Evolutionary conservation across 2,797 vertebrate species (phyloP).

Genomic region (Okamejei kenojei): DNA sequence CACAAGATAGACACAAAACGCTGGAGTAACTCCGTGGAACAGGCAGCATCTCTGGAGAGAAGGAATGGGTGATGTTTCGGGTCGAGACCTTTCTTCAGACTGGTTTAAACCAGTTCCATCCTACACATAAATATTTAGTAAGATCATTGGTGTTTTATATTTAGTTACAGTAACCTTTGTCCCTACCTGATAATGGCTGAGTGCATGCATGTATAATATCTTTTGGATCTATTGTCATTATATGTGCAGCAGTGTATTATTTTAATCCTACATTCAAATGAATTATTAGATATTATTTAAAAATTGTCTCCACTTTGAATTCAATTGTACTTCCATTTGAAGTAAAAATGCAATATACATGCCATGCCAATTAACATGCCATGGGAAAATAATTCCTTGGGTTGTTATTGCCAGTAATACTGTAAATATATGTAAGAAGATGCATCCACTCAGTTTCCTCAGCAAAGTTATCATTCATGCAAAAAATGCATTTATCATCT

Average conservation of each 20-base stretch:
- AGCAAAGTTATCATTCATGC: not conserved
- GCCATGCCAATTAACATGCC: constrained; percentile 18
- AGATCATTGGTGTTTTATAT: not conserved
- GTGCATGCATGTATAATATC: not conserved
- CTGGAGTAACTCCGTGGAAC: too few relatives aligned
- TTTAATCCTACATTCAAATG: not conserved
- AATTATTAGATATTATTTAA: constrained; percentile 28
- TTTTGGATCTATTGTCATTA: not conserved
- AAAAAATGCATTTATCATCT: not conserved
- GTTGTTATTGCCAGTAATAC: not conserved
- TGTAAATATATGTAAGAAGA: not conserved
- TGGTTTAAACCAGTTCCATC: too few relatives aligned
- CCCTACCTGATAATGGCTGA: not conserved
- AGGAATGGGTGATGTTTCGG: too few relatives aligned
- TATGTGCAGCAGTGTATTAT: not conserved
- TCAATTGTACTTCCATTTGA: constrained; percentile 30
- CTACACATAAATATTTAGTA: too few relatives aligned
- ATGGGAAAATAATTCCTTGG: constrained; percentile 3
- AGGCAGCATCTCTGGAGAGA: too few relatives aligned
- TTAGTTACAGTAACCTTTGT: not conserved
- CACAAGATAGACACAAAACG: too few relatives aligned
- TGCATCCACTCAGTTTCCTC: not conserved
- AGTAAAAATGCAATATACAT: constrained; percentile 27
- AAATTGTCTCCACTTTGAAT: constrained; percentile 8
- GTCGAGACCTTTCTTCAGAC: too few relatives aligned